Base-by-base conservation (phyloP, 2,113 vertebrate genomes). In the Tupaia chinensis region DNA sequence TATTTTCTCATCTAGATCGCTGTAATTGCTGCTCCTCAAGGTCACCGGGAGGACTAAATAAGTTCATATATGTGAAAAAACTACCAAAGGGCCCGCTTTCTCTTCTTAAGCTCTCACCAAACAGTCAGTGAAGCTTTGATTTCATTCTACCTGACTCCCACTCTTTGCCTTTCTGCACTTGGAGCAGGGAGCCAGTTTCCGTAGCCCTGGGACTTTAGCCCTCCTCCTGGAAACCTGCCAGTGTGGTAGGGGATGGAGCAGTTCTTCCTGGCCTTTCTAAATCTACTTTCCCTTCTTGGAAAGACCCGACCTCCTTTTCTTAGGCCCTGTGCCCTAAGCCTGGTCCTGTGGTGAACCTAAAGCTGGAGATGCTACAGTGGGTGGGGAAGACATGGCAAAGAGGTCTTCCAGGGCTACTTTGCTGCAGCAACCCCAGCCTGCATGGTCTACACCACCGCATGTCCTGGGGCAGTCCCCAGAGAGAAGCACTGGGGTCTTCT, bases 181-280 rank as follows among this genome's bases (percentile, higher is more conserved):
- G 65, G 87, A 94, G 53, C 91, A 76, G 27, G 53, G 23, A 82
- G 66, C 65, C 66, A 70, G 17, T 79, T 79, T 83, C 92, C 65
- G 10, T 44, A 34, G 79, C 60, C 53, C 65, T 22, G 61, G 53
- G 73, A 77, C 54, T 70, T 20, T 53, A 34, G 27, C 63, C 22
- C 61, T 54, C 19, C 44, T 92, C 91, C 77, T 68, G 73, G 23
- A 32, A 76, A 81, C 20, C 81, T 32, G 27, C 61, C 63, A 34
- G 53, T 6, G 27, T 32, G 19, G 22, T 32, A 0, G 58, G 54
- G 89, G 81, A 78, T 44, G 29, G n/a, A 63, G 69, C 56, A 13
- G 19, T 60, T 72, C 17, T 54, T 69, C 32, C 16, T 22, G 54
- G 53, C 34, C n/a, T 80, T 84, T 91, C 44, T 77, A n/a, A 87